Base-by-base conservation (phyloP, 2,888 invertebrate genomes). In the Mycalesis mineus region DNA sequence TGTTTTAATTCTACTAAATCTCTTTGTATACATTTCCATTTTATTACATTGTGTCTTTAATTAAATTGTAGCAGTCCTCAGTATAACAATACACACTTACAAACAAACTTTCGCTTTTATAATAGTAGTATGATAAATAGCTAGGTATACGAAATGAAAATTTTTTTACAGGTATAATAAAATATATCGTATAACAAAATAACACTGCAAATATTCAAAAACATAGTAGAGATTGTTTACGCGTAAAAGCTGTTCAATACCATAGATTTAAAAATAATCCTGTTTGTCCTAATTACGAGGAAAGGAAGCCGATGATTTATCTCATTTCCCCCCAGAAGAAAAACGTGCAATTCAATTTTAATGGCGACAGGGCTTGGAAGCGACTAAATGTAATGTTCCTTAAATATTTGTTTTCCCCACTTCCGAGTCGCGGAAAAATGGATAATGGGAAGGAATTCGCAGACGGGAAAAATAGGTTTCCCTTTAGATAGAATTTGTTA, bases 381-480 rank as follows among this genome's bases (percentile, higher is more conserved):
- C 33, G 7, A 9, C 13, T 13, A 36, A 36, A 44, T 53, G 22
- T 53, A 42, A 52, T 33, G 42, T 33, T 36, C 28, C 36, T 37
- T 31, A 53, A 53, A 36, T 53, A 53, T 36, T 53, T 53, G 53
- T 44, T 42, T 42, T 33, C 17, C 42, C 28, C 13, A n/a, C 28
- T 44, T 44, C 28, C 31, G 45, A 45, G 45, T 14, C 14, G 36
- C 22, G 31, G 31, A 8, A 31, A 45, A 45, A 44, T 29, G 28
- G 28, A 22, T 44, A 45, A 31, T 45, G 45, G 31, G 31, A 4
- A 9, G 14, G 9, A 45, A 31, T 45, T 31, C 14, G 31, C 44
- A 8, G 44, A 13, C 28, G 2, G n/a, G 31, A 31, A 45, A 14
- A 5, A 6, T 28, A 5, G 29, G 13, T 45, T 31, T n/a, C 29